A percentile compares a stretch with the other conserved stretches of the same genome.
Conservation (phyloP, 2,888 invertebrate genomes). For the Eupithecia abbreviata region DNA sequence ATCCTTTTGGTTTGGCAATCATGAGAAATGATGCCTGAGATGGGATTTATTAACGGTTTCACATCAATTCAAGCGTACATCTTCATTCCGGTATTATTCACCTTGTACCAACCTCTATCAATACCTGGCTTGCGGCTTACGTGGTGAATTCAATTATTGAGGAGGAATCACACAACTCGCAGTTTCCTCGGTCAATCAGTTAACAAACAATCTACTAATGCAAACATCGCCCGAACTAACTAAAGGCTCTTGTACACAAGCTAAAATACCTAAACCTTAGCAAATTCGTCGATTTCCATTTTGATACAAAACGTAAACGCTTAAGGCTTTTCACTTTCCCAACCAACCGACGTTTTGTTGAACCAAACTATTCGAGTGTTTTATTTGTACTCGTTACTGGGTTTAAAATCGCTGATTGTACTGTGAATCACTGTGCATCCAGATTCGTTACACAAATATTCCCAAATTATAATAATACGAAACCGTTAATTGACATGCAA, state of each 20-base stretch:
- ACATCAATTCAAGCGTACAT: not conserved
- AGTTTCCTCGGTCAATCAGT: constrained; percentile 57
- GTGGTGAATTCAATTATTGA: constrained; percentile 64
- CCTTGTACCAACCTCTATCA: constrained; percentile 29
- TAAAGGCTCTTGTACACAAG: constrained; percentile 27
- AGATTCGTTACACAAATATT: constrained; percentile 13
- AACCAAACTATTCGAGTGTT: constrained; percentile 10
- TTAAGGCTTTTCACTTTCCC: not conserved
- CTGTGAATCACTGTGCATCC: constrained; percentile 1
- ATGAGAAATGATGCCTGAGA: not conserved
- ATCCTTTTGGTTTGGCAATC: not conserved
- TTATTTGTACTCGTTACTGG: constrained; percentile 11
- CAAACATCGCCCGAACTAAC: constrained; percentile 52
- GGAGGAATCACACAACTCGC: constrained; percentile 50
- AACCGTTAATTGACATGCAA: constrained; percentile 24
- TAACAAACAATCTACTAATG: constrained; percentile 69
- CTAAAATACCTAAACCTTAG: constrained; percentile 34
- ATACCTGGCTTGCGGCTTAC: constrained; percentile 53
- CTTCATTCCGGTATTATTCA: not conserved
- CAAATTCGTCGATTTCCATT: not conserved
- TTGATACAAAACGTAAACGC: not conserved
- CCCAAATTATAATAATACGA: constrained; percentile 4
- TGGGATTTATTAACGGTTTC: not conserved
- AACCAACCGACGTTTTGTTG: constrained; percentile 18
- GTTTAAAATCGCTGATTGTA: constrained; percentile 21